Evolutionary conservation across 2,888 invertebrate genomes (phyloP), one percentile per base, ranked within the genome.

Genomic region (Lepeophtheirus nordmannii): DNA sequence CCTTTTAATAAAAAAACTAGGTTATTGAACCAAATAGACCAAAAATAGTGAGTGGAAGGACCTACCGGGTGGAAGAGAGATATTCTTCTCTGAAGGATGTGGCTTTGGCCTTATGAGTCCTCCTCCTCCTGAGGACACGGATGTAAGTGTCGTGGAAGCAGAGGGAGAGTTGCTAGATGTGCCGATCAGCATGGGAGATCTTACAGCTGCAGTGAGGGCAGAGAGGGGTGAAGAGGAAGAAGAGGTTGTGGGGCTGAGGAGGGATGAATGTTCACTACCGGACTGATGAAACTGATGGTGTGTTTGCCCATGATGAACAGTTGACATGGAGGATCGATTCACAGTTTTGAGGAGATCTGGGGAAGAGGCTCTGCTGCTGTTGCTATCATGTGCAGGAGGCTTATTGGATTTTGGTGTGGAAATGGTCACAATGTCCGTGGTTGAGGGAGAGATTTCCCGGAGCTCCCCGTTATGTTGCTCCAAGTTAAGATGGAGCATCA

Each of bases 401-500:
- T 46, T 46, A 1, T 2, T 3, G 8, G 17, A 14, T 14, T n/a
- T 46, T 14, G 53, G 53, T 46, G 53, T 46, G n/a, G 53, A 46
- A 17, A 17, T 14, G 14, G 17, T 14, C 17, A n/a, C 53, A 14
- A 46, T 17, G 30, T 30, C 30, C 2, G 3, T 30, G 30, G 30
- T 7, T 2, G 30, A 30, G 10, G 60, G 60, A 38, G 60, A 37
- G 37, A 60, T 14, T 60, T 60, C 60, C 17, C 60, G 17, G 60
- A 60, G 60, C 30, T 60, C 60, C 14, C 60, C 60, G 60, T 60
- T 39, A 11, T 40, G 38, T 3, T 58, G 58, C 40, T 62, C 62
- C 62, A 62, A 20, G 39, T 62, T 62, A 12, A 65, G 38, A 38
- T 65, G 65, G 30, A 17, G 17, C 65, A 65, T 56, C 65, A 65